Base-by-base conservation (phyloP, 2,797 vertebrate species). In the Champsocephalus esox region DNA sequence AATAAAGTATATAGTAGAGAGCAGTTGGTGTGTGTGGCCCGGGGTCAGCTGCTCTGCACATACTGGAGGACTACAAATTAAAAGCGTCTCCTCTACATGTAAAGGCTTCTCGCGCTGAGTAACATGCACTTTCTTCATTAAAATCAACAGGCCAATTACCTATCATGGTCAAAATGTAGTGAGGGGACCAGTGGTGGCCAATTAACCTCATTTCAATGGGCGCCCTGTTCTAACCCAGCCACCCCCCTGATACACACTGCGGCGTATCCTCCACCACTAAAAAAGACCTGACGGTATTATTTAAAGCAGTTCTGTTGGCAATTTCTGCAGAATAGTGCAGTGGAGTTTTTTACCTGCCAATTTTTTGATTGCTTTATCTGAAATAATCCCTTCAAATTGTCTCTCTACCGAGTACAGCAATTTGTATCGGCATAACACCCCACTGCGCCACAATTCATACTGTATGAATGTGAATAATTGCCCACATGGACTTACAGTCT, bases 91-190 rank as follows among this genome's bases (percentile, higher is more conserved):
- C 60, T 63, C 55, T 60, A 57, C 55, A 56, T 79, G 65, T 80
- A 81, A 80, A 66, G 56, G 66, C 41, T 78, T 63, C 74, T 62
- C 59, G 74, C 66, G 24, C 49, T 17, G 52, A 21, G 49, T 66
- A 57, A 60, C 57, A 60, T 43, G 52, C 46, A 64, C 12, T 75
- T 54, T 79, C 70, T 76, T 77, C 75, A 87, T 85, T 81, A 69
- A 74, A 75, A 79, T 52, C 80, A 88, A 72, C 70, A 73, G 43
- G 57, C 58, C 48, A 78, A 82, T 88, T 76, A 79, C 32, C 34
- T 45, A 76, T 72, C 66, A 66, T 56, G 66, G 50, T 52, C 58
- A 48, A 60, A 71, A 70, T 61, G 9, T 63, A 54, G 65, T 38
- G 49, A 28, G 48, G 12, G 32, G 51, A 55, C 32, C 24, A 34